Percentiles rank a stretch among this genome's conserved stretches.
phyloP scores from a whole-genome alignment of 2,888 invertebrate species.

The Hydriomena furcata region DNA sequence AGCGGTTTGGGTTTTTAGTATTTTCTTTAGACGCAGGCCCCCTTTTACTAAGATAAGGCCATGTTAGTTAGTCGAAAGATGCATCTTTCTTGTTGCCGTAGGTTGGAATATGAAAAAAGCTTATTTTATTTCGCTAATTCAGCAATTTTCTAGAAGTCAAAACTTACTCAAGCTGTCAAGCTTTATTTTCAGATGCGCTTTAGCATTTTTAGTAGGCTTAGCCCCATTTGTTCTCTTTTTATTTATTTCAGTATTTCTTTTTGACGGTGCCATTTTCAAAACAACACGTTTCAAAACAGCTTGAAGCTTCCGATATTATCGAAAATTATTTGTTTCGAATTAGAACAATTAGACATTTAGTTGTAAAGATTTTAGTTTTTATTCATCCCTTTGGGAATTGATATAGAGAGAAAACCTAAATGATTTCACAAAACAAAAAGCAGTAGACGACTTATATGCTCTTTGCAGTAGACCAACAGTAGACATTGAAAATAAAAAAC shows the following conservation, averaged over 20 bases:
- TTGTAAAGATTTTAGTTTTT: background rate
- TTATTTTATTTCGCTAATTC: too few species aligned
- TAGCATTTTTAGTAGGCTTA: constrained; percentile 41
- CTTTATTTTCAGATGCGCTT: constrained; percentile 40
- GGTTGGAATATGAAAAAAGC: too few species aligned
- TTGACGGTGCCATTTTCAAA: constrained; percentile 34
- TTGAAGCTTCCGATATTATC: background rate
- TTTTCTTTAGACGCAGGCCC: too few species aligned
- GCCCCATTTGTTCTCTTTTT: constrained; percentile 17
- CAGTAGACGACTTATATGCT: too few species aligned
- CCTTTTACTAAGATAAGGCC: too few species aligned
- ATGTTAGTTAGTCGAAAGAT: too few species aligned
- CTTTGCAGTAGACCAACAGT: too few species aligned
- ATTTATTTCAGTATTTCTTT: constrained; percentile 21
- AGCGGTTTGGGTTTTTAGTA: too few species aligned
- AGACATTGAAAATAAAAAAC: too few species aligned
- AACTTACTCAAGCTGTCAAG: constrained; percentile 22
- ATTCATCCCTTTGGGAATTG: background rate
- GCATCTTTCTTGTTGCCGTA: too few species aligned
- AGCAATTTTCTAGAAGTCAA: background rate
- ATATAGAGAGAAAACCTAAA: too few species aligned
- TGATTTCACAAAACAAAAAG: too few species aligned
- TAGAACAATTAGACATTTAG: background rate
- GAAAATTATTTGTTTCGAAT: background rate
- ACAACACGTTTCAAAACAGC: constrained; percentile 3